These are phyloP conservation scores for Cotesia typhae DNA, from an alignment of 1,140 invertebrate species.

Conservation along the genomic window DNA sequence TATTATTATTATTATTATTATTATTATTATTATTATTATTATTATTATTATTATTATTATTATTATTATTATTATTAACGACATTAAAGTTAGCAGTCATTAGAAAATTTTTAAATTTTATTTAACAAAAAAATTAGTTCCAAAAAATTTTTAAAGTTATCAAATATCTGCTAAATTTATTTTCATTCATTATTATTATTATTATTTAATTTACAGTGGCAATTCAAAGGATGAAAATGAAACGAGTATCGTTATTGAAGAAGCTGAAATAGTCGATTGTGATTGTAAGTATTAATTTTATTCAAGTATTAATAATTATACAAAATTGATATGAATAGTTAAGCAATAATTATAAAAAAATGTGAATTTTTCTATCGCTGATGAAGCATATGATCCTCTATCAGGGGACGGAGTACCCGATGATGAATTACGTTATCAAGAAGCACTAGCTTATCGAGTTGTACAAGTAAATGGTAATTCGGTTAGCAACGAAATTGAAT, in stretches of 20 bases:
- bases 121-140: no score
- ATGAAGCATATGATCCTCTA: conserved; percentile 39
- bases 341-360: conserved; percentile 13
- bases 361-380: conserved; percentile 31
- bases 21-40: no score
- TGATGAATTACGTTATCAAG: conserved; percentile 60
- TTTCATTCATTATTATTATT: not conserved
- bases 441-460: conserved; percentile 60
- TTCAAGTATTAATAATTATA: conserved; percentile 18
- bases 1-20: no score
- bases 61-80: no score
- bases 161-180: no score
- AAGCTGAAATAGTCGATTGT: conserved; percentile 63
- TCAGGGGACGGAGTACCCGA: conserved; percentile 56
- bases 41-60: no score
- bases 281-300: conserved; percentile 53
- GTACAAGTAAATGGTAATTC: conserved; percentile 61
- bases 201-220: conserved; percentile 43
- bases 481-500: conserved; percentile 58
- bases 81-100: no score
- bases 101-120: no score
- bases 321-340: conserved; percentile 11
- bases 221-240: conserved; percentile 53
- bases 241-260: conserved; percentile 61
- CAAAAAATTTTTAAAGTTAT: no score